Evolutionary conservation across 2,888 invertebrate species (phyloP).

Genomic region (Platynereis dumerilii): DNA sequence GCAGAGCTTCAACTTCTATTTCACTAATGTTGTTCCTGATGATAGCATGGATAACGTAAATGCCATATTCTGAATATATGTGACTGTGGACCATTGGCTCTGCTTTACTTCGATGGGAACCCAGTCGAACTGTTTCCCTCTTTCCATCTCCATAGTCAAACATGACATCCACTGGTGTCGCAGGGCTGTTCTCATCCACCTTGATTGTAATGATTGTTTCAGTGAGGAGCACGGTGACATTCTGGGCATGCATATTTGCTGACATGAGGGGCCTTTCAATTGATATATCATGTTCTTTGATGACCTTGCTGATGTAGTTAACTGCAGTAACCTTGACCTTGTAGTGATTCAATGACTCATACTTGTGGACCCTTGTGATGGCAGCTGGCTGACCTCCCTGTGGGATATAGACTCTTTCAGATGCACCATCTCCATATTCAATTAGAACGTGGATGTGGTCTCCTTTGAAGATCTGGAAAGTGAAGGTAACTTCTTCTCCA

Average conservation of each 20-base stretch:
- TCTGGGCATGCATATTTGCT: slow-evolving; percentile 36
- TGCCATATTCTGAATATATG: slow-evolving; percentile 53
- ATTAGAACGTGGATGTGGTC: slow-evolving; percentile 47
- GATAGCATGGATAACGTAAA: slow-evolving; percentile 48
- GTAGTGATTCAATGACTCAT: slow-evolving; percentile 47
- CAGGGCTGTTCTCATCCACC: slow-evolving; percentile 43
- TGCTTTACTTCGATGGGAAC: neutral
- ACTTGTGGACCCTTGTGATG: slow-evolving; percentile 30
- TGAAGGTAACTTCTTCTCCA: slow-evolving; percentile 43
- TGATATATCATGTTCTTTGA: slow-evolving; percentile 42
- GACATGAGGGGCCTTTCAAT: slow-evolving; percentile 53
- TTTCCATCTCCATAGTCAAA: slow-evolving; percentile 52
- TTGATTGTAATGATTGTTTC: slow-evolving; percentile 45
- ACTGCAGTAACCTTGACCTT: slow-evolving; percentile 41
- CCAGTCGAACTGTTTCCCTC: slow-evolving; percentile 35
- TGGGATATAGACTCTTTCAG: slow-evolving; percentile 41
- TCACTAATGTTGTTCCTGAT: slow-evolving; percentile 52
- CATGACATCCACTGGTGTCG: slow-evolving; percentile 40
- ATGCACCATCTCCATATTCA: slow-evolving; percentile 45
- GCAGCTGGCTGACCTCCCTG: neutral
- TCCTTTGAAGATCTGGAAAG: slow-evolving; percentile 43
- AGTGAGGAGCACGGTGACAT: slow-evolving; percentile 44
- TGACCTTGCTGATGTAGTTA: slow-evolving; percentile 49
- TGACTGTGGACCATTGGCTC: slow-evolving; percentile 40
- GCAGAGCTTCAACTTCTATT: slow-evolving; percentile 30